phyloP scores from a whole-genome alignment of 2,113 vertebrate genomes.

The Sitta europaea region DNA sequence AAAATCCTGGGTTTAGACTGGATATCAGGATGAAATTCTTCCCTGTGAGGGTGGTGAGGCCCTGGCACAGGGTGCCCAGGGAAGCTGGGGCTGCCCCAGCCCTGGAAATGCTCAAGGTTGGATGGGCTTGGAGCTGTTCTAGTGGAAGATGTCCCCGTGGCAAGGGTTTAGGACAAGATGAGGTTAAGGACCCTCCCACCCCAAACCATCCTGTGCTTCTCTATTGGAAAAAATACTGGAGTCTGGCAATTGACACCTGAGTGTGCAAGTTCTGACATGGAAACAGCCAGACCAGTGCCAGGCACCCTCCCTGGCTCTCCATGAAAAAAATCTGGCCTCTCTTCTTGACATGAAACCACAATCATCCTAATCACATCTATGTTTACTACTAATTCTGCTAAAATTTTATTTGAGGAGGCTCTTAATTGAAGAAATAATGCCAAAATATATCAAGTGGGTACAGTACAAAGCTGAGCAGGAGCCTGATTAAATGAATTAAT shows the following conservation, averaged over 20 bases:
- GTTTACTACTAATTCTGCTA: not conserved
- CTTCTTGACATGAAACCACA: not conserved
- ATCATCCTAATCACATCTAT: not conserved
- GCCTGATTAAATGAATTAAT: not conserved
- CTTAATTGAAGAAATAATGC: not conserved
- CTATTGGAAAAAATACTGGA: not conserved
- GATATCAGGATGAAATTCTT: not conserved
- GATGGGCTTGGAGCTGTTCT: not conserved
- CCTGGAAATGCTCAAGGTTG: not conserved
- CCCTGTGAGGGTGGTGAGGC: not conserved
- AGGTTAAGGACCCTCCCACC: not conserved
- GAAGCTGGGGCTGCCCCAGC: not conserved
- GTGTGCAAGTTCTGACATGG: rapidly evolving
- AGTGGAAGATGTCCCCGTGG: rapidly evolving
- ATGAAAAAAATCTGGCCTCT: not conserved
- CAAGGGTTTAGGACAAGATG: not conserved
- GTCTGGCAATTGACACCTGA: not conserved
- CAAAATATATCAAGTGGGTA: not conserved
- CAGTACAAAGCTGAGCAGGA: not conserved
- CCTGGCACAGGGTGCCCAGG: not conserved
- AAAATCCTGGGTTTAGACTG: not conserved
- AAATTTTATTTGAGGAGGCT: not conserved
- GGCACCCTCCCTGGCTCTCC: not conserved
- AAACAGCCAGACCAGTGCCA: not conserved
- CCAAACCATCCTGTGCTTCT: not conserved